These are phyloP conservation scores for Rhyacichthys aspro DNA, from an alignment of 2,797 vertebrate genomes.

Conservation along the genomic window DNA sequence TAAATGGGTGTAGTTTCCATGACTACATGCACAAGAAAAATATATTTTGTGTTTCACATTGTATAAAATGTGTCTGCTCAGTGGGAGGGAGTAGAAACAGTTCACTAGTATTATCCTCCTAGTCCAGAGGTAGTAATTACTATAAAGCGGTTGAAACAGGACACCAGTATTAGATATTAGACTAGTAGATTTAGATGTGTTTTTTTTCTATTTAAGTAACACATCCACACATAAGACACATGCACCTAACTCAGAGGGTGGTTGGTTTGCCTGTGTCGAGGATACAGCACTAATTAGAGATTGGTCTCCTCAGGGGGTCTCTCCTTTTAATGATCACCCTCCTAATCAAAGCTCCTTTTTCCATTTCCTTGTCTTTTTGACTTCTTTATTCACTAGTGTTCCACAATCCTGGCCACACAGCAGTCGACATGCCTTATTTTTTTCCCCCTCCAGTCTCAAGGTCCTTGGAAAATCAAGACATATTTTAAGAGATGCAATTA, in stretches of 20 bases:
- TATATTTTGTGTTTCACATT: neutral
- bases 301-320: constrained; percentile 54
- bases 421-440: constrained; percentile 24
- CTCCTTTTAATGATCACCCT: constrained; percentile 63
- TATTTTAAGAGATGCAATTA: constrained; percentile 63
- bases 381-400: constrained; percentile 19
- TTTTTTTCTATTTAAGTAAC: too few relatives aligned
- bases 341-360: constrained; percentile 55
- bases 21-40: neutral
- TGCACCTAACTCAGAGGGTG: constrained; percentile 11
- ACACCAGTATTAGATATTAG: constrained; percentile 57
- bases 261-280: constrained; percentile 57
- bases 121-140: constrained; percentile 48
- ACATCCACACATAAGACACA: too few relatives aligned
- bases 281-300: constrained; percentile 67
- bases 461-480: constrained; percentile 59
- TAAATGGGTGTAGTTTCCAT: neutral
- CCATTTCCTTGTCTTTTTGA: constrained; percentile 18
- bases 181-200: neutral
- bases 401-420: constrained; percentile 22
- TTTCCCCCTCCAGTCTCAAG: constrained; percentile 42
- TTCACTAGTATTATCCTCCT: neutral
- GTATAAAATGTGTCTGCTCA: neutral
- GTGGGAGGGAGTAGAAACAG: constrained; percentile 3
- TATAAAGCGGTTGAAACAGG: constrained; percentile 60